phyloP scores from a whole-genome alignment of 2,797 vertebrate species.

The Gorsachius magnificus region DNA sequence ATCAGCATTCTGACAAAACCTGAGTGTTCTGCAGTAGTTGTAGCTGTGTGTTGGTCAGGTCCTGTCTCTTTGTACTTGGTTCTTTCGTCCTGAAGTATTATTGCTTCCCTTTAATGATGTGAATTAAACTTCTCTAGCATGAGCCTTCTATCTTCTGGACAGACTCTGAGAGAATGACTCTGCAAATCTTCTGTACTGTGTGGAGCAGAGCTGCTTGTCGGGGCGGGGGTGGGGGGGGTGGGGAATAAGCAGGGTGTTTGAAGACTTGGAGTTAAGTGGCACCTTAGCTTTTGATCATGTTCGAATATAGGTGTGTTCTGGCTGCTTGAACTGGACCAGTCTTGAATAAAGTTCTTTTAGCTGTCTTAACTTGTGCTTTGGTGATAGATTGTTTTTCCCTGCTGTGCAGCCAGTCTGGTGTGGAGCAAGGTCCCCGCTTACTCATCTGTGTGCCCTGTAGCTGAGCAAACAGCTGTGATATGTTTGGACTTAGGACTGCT shows the following conservation, averaged over 20 bases:
- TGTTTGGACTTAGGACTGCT: background rate
- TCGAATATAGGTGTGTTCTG: background rate
- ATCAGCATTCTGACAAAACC: background rate
- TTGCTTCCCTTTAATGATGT: background rate
- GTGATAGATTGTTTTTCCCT: background rate
- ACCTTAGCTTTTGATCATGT: background rate
- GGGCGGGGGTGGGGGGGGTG: too few relatives aligned
- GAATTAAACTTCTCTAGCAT: background rate
- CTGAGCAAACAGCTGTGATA: background rate
- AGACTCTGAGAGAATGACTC: slow-evolving; percentile 11
- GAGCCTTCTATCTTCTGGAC: background rate
- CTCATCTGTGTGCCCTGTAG: background rate
- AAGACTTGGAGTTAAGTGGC: background rate
- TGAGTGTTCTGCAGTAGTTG: background rate
- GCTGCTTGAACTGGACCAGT: background rate
- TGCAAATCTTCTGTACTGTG: background rate
- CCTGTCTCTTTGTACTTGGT: background rate
- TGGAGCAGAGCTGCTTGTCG: background rate
- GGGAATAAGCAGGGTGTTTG: background rate
- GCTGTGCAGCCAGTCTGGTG: background rate
- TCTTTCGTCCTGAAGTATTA: background rate
- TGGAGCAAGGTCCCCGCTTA: background rate
- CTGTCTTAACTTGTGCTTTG: background rate
- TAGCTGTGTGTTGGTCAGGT: background rate
- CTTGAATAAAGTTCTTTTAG: background rate